These are phyloP conservation scores for Empis stercorea DNA, from an alignment of 2,888 invertebrate species.

Conservation along the genomic window DNA sequence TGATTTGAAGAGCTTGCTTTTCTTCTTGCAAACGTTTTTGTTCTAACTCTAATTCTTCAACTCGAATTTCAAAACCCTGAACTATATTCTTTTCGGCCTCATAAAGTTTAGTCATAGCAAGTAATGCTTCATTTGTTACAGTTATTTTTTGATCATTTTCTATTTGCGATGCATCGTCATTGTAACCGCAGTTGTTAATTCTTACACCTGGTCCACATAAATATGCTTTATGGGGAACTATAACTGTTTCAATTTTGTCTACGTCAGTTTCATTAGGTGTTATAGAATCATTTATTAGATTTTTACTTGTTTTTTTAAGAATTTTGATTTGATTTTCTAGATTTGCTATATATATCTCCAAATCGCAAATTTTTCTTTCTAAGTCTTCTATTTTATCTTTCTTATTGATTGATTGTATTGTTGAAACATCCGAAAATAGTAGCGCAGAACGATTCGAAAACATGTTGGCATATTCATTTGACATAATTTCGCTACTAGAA, in stretches of 20 bases:
- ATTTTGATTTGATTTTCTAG: conserved; percentile 33
- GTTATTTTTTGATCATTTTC: too few species aligned
- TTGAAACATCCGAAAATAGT: too few species aligned
- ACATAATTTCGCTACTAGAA: too few species aligned
- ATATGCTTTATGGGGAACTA: conserved; percentile 43
- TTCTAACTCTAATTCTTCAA: conserved; percentile 45
- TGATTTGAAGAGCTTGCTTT: conserved; percentile 50
- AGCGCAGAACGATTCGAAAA: too few species aligned
- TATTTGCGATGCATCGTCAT: conserved; percentile 37
- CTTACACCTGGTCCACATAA: conserved; percentile 32
- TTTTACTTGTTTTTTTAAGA: too few species aligned
- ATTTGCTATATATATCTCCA: conserved; percentile 33
- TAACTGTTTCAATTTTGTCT: conserved; percentile 32
- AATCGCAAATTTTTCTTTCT: conserved; percentile 31
- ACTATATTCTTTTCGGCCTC: too few species aligned
- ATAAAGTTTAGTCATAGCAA: too few species aligned
- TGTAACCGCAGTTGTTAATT: conserved; percentile 51
- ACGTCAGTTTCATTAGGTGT: too few species aligned
- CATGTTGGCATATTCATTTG: too few species aligned
- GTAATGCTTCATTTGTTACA: too few species aligned
- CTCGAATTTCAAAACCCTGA: conserved; percentile 22
- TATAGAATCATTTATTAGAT: too few species aligned
- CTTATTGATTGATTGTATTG: too few species aligned
- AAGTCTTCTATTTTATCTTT: conserved; percentile 27
- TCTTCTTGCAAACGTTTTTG: conserved; percentile 47